These are phyloP conservation scores for Contarinia nasturtii DNA, from an alignment of 1,140 invertebrate species.

Conservation along the genomic window DNA sequence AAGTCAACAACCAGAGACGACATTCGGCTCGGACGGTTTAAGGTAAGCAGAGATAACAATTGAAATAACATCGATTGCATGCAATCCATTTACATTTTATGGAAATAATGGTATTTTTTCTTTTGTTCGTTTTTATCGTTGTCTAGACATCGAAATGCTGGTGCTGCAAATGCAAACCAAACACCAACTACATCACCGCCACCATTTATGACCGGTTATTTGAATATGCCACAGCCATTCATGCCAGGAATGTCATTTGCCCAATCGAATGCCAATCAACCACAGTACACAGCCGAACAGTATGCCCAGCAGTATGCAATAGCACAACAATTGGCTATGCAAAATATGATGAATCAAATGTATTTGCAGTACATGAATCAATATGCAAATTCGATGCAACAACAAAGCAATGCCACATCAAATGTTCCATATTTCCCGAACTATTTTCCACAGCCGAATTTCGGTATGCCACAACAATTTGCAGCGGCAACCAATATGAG, in stretches of 20 bases:
- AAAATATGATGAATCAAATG: constrained; percentile 58
- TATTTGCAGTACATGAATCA: constrained; percentile 71
- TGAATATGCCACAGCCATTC: not conserved
- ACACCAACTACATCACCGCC: not conserved
- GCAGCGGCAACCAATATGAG: not conserved
- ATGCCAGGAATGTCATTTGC: not conserved
- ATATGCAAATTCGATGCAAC: constrained; percentile 47
- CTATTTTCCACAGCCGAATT: not conserved
- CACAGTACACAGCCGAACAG: not conserved
- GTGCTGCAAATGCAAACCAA: not conserved
- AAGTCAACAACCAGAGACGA: not conserved
- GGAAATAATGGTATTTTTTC: not conserved
- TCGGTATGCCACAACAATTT: not conserved
- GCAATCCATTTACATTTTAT: not conserved
- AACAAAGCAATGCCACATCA: constrained; percentile 12
- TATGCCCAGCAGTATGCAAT: not conserved
- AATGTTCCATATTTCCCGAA: constrained; percentile 2
- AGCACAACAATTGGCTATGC: constrained; percentile 33
- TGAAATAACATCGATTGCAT: not conserved
- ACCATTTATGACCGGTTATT: constrained; percentile 1
- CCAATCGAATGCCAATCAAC: constrained; percentile 1
- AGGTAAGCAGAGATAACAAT: not conserved
- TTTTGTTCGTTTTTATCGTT: not conserved
- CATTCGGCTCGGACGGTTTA: constrained; percentile 2
- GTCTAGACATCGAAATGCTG: constrained; percentile 1